Conservation (phyloP, 2,888 invertebrate genomes). For the Minunthozetes semirufus region DNA sequence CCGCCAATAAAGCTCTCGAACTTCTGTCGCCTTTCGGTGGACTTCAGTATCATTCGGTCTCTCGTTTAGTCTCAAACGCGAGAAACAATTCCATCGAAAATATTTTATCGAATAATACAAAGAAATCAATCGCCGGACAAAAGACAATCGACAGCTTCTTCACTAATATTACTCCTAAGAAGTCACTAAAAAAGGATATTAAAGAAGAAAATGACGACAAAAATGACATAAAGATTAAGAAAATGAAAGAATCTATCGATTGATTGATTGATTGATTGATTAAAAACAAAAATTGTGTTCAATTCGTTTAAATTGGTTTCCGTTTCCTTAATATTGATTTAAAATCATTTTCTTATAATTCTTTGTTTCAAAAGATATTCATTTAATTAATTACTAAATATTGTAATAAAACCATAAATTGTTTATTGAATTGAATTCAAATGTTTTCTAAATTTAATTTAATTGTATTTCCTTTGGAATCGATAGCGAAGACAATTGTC, state of each 20-base stretch:
- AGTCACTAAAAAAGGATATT: background rate
- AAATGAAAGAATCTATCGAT: no score
- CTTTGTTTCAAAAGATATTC: no score
- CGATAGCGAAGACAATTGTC: conserved; percentile 10
- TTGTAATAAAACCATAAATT: background rate
- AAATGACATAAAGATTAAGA: background rate
- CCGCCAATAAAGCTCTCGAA: conserved; percentile 40
- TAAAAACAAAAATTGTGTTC: no score
- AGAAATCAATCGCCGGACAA: background rate
- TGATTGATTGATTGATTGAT: no score
- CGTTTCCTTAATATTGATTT: no score
- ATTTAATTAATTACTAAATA: background rate
- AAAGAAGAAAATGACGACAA: background rate
- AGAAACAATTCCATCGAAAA: conserved; percentile 55
- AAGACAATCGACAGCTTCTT: background rate
- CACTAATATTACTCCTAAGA: background rate
- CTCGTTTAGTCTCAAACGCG: conserved; percentile 64
- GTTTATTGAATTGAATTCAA: no score
- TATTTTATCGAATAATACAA: conserved; percentile 29
- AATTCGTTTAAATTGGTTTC: no score
- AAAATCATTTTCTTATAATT: no score
- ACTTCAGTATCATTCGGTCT: conserved; percentile 64
- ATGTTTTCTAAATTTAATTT: background rate
- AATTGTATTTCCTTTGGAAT: conserved; percentile 21
- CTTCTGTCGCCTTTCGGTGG: conserved; percentile 55